Conservation (phyloP, 2,888 invertebrate genomes). For the Polyploca ridens region DNA sequence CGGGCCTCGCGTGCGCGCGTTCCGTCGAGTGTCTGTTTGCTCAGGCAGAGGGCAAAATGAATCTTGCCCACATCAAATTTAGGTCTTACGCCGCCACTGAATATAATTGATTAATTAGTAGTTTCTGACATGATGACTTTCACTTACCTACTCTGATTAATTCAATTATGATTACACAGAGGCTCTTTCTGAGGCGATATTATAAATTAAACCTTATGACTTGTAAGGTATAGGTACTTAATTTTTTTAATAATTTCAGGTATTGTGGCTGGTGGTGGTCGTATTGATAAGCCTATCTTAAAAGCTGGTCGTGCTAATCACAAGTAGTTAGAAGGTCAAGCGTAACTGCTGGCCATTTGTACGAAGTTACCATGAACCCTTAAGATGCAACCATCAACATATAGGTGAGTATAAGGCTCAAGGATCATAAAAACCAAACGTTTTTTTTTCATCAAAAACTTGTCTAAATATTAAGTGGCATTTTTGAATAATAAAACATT, state of each 20-base stretch:
- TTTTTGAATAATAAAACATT: too few species aligned
- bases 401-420: slow-evolving; percentile 92
- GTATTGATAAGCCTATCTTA: slow-evolving; percentile 99
- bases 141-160: slow-evolving; percentile 73
- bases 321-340: slow-evolving; percentile 99
- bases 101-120: neutral
- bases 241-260: slow-evolving; percentile 74
- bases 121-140: slow-evolving; percentile 58
- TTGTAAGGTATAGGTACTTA: neutral
- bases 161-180: slow-evolving; percentile 69
- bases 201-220: neutral
- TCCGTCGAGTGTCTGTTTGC: too few species aligned
- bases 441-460: too few species aligned
- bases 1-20: too few species aligned
- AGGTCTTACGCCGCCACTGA: too few species aligned
- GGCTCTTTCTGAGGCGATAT: slow-evolving; percentile 70
- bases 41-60: too few species aligned
- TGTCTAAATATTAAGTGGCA: too few species aligned
- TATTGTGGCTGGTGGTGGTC: slow-evolving; percentile 99
- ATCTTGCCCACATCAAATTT: too few species aligned
- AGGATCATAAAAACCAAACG: neutral
- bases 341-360: slow-evolving; percentile 99
- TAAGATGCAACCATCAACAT: slow-evolving; percentile 99
- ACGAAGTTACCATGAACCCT: slow-evolving; percentile 99
- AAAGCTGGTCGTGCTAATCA: slow-evolving; percentile 99